Evolutionary conservation across 2,888 invertebrate genomes (phyloP).

Genomic region (Xestia rhomboidea): DNA sequence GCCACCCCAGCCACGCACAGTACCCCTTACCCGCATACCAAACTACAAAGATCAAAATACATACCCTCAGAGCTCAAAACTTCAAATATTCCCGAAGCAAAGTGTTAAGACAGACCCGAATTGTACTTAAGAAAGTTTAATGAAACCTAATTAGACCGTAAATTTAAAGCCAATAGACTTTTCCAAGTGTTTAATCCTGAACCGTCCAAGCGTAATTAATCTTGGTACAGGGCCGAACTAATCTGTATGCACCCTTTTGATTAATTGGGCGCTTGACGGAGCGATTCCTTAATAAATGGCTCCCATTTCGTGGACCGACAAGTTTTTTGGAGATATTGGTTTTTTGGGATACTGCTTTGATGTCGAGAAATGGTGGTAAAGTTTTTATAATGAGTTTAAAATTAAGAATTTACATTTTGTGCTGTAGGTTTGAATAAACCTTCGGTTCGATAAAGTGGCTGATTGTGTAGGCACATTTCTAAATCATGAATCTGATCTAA

Average conservation of each 20-base stretch:
- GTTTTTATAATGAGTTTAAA: background rate
- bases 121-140: conserved; percentile 74
- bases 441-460: background rate
- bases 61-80: conserved; percentile 47
- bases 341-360: conserved; percentile 40
- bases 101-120: conserved; percentile 63
- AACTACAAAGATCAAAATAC: conserved; percentile 21
- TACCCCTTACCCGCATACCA: background rate
- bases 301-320: conserved; percentile 49
- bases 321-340: conserved; percentile 58
- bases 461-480: background rate
- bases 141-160: conserved; percentile 79
- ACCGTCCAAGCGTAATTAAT: conserved; percentile 76
- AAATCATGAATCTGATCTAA: background rate
- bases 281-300: conserved; percentile 64
- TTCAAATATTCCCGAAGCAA: conserved; percentile 55
- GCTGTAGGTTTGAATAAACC: background rate
- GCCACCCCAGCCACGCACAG: background rate
- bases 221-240: conserved; percentile 67
- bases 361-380: conserved; percentile 1
- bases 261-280: conserved; percentile 59
- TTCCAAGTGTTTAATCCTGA: conserved; percentile 76
- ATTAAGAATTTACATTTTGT: background rate
- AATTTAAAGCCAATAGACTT: conserved; percentile 80
- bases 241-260: conserved; percentile 63